These are phyloP conservation scores for Danio aesculapii DNA, from an alignment of 2,797 vertebrate species.

Conservation along the genomic window DNA sequence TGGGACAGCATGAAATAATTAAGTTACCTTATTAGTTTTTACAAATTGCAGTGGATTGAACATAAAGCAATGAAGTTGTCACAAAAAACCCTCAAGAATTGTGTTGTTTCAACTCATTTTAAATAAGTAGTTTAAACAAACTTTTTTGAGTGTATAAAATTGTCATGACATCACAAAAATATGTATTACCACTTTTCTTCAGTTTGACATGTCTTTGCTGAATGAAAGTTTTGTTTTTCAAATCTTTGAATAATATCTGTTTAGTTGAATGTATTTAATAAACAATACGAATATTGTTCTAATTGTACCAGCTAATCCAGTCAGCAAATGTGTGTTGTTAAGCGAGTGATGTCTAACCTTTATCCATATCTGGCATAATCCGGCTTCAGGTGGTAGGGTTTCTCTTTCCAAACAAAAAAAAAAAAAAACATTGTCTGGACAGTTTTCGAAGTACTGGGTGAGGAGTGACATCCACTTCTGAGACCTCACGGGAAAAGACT, in stretches of 20 bases:
- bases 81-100: too few species aligned
- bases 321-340: not conserved
- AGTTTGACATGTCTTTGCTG: not conserved
- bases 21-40: too few species aligned
- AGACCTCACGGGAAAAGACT: not conserved
- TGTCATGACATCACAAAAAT: too few species aligned
- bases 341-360: slow-evolving; percentile 24
- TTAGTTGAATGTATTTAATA: not conserved
- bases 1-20: too few species aligned
- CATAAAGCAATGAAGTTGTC: too few species aligned
- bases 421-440: slow-evolving; percentile 34
- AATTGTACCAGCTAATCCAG: not conserved
- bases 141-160: too few species aligned
- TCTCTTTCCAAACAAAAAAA: slow-evolving; percentile 14
- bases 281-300: not conserved
- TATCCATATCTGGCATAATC: slow-evolving; percentile 23
- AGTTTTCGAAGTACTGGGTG: slow-evolving; percentile 43
- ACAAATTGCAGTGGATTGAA: too few species aligned
- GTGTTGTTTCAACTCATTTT: too few species aligned
- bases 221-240: not conserved
- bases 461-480: slow-evolving; percentile 43
- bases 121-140: too few species aligned
- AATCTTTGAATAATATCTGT: not conserved
- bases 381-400: slow-evolving; percentile 49
- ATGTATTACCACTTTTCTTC: not conserved